phyloP scores from a whole-genome alignment of 2,113 vertebrate genomes.

The Forbesichthys agassizii region DNA sequence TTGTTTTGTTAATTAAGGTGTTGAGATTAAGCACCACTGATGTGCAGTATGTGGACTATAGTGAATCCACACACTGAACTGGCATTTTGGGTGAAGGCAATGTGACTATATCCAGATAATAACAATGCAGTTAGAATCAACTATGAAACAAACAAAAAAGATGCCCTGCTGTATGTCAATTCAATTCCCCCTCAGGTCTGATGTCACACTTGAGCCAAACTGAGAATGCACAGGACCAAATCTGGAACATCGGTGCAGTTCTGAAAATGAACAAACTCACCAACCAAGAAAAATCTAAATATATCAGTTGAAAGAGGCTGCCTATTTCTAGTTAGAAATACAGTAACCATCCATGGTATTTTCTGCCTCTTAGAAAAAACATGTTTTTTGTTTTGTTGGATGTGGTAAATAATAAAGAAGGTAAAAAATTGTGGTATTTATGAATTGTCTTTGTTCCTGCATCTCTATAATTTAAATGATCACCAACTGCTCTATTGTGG shows the following conservation, averaged over 20 bases:
- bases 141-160: neutral
- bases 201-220: slow-evolving; percentile 53
- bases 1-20: too few relatives aligned
- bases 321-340: slow-evolving; percentile 2
- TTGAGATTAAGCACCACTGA: too few relatives aligned
- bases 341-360: slow-evolving; percentile 4
- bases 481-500: slow-evolving; percentile 3
- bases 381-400: neutral
- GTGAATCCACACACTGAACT: too few relatives aligned
- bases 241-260: slow-evolving; percentile 17
- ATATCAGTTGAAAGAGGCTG: slow-evolving; percentile 1
- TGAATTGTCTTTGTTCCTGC: slow-evolving; percentile 4
- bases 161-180: slow-evolving; percentile 5
- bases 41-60: too few relatives aligned
- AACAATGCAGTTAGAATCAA: slow-evolving; percentile 4
- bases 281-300: neutral
- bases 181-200: slow-evolving; percentile 45
- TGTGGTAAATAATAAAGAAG: slow-evolving; percentile 2
- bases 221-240: slow-evolving; percentile 23
- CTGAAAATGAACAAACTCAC: slow-evolving; percentile 43
- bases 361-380: neutral
- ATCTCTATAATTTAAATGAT: slow-evolving; percentile 1
- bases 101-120: neutral
- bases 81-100: neutral
- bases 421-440: neutral